phyloP scores from a whole-genome alignment of 2,888 invertebrate species.

The Scaptodrosophila latifasciaeformis region DNA sequence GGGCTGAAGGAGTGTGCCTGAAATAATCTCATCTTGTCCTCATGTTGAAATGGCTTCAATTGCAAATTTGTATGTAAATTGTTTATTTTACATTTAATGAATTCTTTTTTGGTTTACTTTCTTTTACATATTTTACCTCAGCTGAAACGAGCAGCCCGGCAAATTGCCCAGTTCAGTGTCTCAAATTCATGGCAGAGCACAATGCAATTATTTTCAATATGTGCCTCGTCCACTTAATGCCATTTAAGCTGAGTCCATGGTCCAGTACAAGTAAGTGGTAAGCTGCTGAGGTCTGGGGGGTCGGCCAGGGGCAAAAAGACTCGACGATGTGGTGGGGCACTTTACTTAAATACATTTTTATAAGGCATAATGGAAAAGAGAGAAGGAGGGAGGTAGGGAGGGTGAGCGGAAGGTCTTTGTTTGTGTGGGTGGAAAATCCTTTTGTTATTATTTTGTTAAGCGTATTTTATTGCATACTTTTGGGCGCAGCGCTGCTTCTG shows the following conservation, averaged over 20 bases:
- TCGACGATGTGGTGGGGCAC: conserved; percentile 25
- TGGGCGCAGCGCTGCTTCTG: conserved; percentile 13
- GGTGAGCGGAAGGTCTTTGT: not conserved
- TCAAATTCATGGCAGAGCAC: conserved; percentile 9
- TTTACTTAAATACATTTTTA: conserved; percentile 51
- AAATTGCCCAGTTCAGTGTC: conserved; percentile 33
- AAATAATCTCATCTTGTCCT: no score
- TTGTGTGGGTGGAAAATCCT: conserved; percentile 10
- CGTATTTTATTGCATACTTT: conserved; percentile 50
- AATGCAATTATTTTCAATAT: conserved; percentile 48
- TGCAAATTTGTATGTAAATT: conserved; percentile 1
- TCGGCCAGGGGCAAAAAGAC: not conserved
- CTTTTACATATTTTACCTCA: no score
- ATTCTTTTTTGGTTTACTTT: not conserved
- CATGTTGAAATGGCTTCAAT: no score
- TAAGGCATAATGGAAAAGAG: conserved; percentile 24
- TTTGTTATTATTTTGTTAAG: conserved; percentile 28
- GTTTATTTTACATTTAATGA: conserved; percentile 6
- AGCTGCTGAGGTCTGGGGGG: no score
- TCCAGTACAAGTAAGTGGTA: no score
- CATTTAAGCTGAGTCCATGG: conserved; percentile 37
- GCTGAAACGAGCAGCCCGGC: conserved; percentile 15
- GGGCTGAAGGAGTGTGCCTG: no score
- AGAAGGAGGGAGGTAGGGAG: not conserved
- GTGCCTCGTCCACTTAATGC: conserved; percentile 34